Base-by-base conservation (phyloP, 2,113 vertebrate genomes). In the Indicator indicator region DNA sequence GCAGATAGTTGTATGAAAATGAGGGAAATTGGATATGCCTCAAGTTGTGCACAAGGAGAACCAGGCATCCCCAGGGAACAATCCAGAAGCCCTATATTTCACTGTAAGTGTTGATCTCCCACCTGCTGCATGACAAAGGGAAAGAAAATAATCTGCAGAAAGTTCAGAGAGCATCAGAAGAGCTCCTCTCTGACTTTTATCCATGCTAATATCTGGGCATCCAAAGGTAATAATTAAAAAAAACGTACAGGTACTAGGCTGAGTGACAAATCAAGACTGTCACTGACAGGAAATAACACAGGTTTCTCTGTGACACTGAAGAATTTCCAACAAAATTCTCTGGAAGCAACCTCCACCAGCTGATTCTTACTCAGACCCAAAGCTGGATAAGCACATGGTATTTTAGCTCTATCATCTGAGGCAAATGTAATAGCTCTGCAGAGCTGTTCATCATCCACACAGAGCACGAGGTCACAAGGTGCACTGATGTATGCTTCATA, bases 71-170 rank as follows among this genome's bases (percentile, higher is more conserved):
- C n/a, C 4, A 6, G 52, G 60, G 38, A 85, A 32, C 21, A 33
- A 44, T 28, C 38, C 32, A 46, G 28, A 48, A 68, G 67, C 56
- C 46, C 33, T 56, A 1, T 19, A n/a, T 63, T 42, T 71, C 70
- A 63, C 33, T 56, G 54, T 77, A 56, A 33, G 26, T 75, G 70
- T 82, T 90, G 62, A 75, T 90, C 48, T 94, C 83, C 83, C 77
- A 84, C 77, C 67, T 95, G 77, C 86, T 92, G 88, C 86, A 90
- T 86, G 44, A 68, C 12, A 78, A 64, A 85, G 52, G 86, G 33
- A 75, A 48, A 88, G n/a, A 88, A 93, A 74, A 83, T 27, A 70
- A 59, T 48, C 56, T 63, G 56, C 46, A 83, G 26, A 44, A 89
- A 20, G 1, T 33, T 46, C 38, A 65, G 12, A 3, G 20, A 74